Conservation (phyloP, 2,113 vertebrate genomes). For the Tamias sibiricus region DNA sequence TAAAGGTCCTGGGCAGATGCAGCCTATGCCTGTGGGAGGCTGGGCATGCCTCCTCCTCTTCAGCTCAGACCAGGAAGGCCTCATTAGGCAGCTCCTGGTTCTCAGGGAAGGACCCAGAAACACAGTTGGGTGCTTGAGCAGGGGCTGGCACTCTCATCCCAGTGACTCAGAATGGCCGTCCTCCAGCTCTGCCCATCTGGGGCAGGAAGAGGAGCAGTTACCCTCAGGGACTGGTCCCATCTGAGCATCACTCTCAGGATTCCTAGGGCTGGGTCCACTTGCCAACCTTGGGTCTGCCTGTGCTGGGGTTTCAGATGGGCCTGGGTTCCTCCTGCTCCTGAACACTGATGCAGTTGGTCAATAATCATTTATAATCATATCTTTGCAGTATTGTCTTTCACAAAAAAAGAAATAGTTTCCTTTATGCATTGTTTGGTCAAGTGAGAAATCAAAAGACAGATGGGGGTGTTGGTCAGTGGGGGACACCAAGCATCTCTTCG, state of each 20-base stretch:
- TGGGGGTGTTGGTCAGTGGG: background rate
- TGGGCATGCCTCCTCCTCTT: background rate
- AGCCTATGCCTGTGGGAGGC: background rate
- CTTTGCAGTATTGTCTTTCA: background rate
- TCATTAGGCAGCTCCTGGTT: background rate
- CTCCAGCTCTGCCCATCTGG: background rate
- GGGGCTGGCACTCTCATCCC: background rate
- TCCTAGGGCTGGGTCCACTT: background rate
- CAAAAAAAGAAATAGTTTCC: background rate
- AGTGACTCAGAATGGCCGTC: background rate
- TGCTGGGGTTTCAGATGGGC: background rate
- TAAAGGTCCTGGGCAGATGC: background rate
- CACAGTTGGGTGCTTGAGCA: background rate
- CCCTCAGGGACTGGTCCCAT: too few species aligned
- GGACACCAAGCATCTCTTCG: background rate
- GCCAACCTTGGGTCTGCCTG: background rate
- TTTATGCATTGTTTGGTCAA: background rate
- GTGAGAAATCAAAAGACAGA: background rate
- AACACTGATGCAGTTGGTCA: background rate
- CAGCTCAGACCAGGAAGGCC: background rate
- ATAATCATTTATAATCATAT: background rate
- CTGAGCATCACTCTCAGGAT: background rate
- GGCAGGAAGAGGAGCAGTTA: background rate
- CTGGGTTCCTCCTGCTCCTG: too few species aligned
- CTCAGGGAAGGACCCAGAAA: background rate